A percentile compares a stretch with the other conserved stretches of the same genome.
These are phyloP conservation scores for Holothuria scabra DNA, from an alignment of 53 echinoderm and acorn worm genomes.

Conservation along the genomic window DNA sequence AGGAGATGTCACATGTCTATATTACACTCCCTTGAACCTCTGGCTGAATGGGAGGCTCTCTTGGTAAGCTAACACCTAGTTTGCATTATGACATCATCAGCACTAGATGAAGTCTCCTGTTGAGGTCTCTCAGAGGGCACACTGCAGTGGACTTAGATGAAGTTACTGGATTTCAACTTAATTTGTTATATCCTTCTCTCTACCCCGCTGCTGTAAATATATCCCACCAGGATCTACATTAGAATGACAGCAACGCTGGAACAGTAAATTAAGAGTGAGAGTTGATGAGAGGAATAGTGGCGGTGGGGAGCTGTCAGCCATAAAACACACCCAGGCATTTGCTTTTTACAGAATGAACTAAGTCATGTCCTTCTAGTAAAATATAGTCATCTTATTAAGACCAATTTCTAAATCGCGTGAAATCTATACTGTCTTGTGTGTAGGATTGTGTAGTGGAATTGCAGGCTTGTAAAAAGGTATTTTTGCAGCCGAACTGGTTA, in stretches of 20 bases:
- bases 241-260: slow-evolving; percentile 8
- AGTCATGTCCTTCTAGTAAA: no score
- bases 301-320: no score
- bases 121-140: background rate
- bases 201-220: slow-evolving; percentile 22
- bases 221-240: slow-evolving; percentile 22
- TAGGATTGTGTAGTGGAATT: no score
- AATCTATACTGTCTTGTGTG: no score
- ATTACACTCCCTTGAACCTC: background rate
- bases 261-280: slow-evolving; percentile 31
- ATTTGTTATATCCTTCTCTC: background rate
- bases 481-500: no score
- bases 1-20: background rate
- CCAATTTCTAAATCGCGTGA: no score
- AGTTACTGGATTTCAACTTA: slow-evolving; percentile 8
- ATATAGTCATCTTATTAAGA: no score
- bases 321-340: no score
- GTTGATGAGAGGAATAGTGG: slow-evolving; percentile 13
- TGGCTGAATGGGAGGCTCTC: slow-evolving; percentile 7
- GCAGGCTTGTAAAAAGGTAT: no score
- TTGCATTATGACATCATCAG: slow-evolving; percentile 33
- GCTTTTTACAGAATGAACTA: no score
- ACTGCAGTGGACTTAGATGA: background rate
- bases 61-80: slow-evolving; percentile 25
- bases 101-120: background rate